Evolutionary conservation across 2,888 invertebrate species (phyloP).

Genomic region (Slavum lentiscoides): DNA sequence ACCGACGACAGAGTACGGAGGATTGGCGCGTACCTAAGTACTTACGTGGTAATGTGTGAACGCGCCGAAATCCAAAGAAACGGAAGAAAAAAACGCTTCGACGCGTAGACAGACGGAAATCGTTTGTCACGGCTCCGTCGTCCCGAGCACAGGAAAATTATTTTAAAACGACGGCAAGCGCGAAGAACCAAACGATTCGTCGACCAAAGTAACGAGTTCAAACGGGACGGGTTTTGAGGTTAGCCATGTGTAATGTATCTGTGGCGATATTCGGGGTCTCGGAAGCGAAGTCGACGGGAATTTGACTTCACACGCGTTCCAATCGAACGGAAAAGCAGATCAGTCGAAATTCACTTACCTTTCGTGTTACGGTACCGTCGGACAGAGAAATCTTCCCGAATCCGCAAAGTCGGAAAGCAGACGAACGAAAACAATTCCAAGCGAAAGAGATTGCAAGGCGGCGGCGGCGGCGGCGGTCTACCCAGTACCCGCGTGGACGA

Average conservation of each 20-base stretch:
- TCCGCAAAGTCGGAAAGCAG: constrained; percentile 4
- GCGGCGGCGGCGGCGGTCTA: background rate
- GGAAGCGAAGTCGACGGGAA: background rate
- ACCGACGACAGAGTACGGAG: too few relatives aligned
- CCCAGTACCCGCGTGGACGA: too few relatives aligned
- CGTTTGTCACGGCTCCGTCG: too few relatives aligned
- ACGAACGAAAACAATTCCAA: constrained; percentile 8
- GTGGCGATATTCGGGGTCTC: background rate
- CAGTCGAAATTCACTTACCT: background rate
- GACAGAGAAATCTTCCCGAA: background rate
- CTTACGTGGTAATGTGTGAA: too few relatives aligned
- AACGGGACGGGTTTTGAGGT: constrained; percentile 36
- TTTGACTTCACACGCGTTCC: too few relatives aligned
- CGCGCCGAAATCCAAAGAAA: too few relatives aligned
- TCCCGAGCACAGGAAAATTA: background rate
- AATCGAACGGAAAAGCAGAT: too few relatives aligned
- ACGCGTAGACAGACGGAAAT: too few relatives aligned
- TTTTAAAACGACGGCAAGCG: background rate
- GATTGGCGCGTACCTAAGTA: too few relatives aligned
- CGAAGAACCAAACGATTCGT: background rate
- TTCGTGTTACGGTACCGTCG: background rate
- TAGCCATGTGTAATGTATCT: constrained; percentile 35
- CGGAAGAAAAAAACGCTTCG: too few relatives aligned
- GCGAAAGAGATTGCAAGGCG: background rate
- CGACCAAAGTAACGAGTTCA: background rate